phyloP scores from a whole-genome alignment of 92 coral and sea anemone species.

The Metridium senile region DNA sequence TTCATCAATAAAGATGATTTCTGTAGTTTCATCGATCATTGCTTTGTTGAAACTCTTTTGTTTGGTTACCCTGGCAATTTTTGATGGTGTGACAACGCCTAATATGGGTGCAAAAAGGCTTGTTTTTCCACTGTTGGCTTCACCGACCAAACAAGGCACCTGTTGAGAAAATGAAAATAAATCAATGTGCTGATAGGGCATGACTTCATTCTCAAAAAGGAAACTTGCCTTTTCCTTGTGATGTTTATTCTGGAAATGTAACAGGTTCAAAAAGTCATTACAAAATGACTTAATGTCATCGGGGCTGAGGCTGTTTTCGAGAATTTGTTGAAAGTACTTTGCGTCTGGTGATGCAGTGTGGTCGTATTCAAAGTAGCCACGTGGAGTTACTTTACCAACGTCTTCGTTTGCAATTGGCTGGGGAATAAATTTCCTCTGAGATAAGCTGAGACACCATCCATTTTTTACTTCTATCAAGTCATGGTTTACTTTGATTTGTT shows the following conservation, averaged over 20 bases:
- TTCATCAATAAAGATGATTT: too few species aligned
- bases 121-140: slow-evolving; percentile 31
- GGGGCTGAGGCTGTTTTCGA: slow-evolving; percentile 9
- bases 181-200: background rate
- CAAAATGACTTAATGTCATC: slow-evolving; percentile 9
- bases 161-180: background rate
- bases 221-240: slow-evolving; percentile 32
- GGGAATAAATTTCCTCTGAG: slow-evolving; percentile 4
- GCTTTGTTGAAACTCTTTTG: too few species aligned
- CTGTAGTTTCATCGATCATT: too few species aligned
- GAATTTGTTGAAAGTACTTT: slow-evolving; percentile 22
- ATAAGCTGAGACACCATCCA: slow-evolving; percentile 26
- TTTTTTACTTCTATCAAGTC: slow-evolving; percentile 28
- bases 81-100: background rate
- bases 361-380: slow-evolving; percentile 12
- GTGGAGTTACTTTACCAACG: slow-evolving; percentile 19
- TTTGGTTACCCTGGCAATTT: slow-evolving; percentile 10
- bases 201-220: background rate
- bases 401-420: background rate
- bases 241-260: slow-evolving; percentile 11
- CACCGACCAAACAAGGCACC: slow-evolving; percentile 25
- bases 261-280: slow-evolving; percentile 10
- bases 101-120: slow-evolving; percentile 20
- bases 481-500: slow-evolving; percentile 18
- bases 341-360: slow-evolving; percentile 12